These are phyloP conservation scores for Aphrophora alni DNA, from an alignment of 2,888 invertebrate species.

Conservation along the genomic window DNA sequence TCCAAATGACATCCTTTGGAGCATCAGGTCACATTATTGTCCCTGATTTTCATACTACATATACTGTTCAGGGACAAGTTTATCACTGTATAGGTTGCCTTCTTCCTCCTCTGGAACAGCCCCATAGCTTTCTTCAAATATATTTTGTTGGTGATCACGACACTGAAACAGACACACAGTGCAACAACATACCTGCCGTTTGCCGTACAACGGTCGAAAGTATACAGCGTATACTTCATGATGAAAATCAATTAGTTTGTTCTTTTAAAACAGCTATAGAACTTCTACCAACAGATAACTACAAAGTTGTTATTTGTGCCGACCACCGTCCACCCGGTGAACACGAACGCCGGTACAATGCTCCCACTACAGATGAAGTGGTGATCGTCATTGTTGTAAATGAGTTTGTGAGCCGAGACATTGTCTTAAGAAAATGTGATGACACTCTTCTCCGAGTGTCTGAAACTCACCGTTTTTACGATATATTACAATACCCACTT, in stretches of 20 bases:
- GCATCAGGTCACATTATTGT: slow-evolving; percentile 13
- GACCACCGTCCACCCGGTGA: slow-evolving; percentile 28
- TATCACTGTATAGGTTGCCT: slow-evolving; percentile 46
- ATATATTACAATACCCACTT: slow-evolving; percentile 54
- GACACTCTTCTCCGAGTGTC: slow-evolving; percentile 34
- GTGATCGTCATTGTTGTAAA: slow-evolving; percentile 27
- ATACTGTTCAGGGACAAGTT: slow-evolving; percentile 48
- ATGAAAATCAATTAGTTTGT: slow-evolving; percentile 33
- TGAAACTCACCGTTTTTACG: slow-evolving; percentile 47
- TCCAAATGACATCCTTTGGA: slow-evolving; percentile 44
- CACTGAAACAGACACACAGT: slow-evolving; percentile 30
- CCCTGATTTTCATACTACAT: slow-evolving; percentile 38
- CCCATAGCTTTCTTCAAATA: slow-evolving; percentile 48
- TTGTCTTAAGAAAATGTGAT: slow-evolving; percentile 46
- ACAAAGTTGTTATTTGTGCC: slow-evolving; percentile 38
- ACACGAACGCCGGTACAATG: slow-evolving; percentile 35
- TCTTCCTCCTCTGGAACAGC: slow-evolving; percentile 34
- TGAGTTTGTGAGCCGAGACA: slow-evolving; percentile 37
- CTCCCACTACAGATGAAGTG: slow-evolving; percentile 35
- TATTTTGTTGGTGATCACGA: slow-evolving; percentile 43
- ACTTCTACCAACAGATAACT: background rate
- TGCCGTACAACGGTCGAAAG: slow-evolving; percentile 3
- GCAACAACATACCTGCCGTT: slow-evolving; percentile 3
- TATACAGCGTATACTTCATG: slow-evolving; percentile 37
- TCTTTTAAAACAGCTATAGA: slow-evolving; percentile 13